Conservation (phyloP, 2,888 invertebrate genomes). For the Leptarthrus brevirostris region DNA sequence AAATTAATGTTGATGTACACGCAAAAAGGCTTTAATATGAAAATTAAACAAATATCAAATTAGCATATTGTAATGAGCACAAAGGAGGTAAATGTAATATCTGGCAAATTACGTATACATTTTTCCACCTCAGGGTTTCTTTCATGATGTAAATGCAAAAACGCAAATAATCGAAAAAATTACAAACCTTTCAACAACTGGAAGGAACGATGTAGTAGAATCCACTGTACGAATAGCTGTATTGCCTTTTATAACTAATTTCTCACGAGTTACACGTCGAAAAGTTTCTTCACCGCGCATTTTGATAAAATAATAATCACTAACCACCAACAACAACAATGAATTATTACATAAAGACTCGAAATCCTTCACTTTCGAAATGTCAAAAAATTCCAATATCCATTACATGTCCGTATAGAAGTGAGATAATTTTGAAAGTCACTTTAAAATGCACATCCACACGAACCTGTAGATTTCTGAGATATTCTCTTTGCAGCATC, state of each 20-base stretch:
- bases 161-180: conserved; percentile 2
- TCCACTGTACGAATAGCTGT: conserved; percentile 66
- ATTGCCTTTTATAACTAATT: conserved; percentile 65
- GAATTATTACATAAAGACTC: neutral
- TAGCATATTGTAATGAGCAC: no score
- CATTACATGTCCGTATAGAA: neutral
- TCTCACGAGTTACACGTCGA: conserved; percentile 66
- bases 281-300: conserved; percentile 66
- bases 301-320: conserved; percentile 29
- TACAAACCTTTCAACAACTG: conserved; percentile 62
- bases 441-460: neutral
- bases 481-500: no score
- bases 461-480: neutral
- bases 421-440: neutral
- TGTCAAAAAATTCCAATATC: no score
- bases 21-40: no score
- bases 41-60: no score
- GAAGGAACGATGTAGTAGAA: conserved; percentile 66
- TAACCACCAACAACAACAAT: neutral
- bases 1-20: no score
- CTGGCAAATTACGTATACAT: no score
- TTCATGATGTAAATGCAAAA: conserved; percentile 3
- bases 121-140: no score
- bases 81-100: no score
- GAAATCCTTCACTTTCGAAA: neutral